Evolutionary conservation across 1,140 invertebrate genomes (phyloP), one percentile per base, ranked within the genome.

Genomic region (Drosophila mauritiana): DNA sequence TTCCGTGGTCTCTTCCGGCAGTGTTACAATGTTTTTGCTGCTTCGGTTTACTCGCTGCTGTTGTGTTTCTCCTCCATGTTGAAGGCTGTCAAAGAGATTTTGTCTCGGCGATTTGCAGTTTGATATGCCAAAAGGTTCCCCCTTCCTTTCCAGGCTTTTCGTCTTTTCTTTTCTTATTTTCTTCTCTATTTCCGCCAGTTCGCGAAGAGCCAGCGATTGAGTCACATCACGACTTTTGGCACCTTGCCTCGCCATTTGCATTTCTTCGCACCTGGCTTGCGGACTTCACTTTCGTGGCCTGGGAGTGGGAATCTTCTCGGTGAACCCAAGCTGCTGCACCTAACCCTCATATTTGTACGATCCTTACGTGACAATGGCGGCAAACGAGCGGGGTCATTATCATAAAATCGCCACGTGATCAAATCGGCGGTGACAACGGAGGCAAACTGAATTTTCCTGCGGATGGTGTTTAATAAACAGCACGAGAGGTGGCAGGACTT

Each of bases 21-120:
- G 77, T 62, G 83, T 58, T 72, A 88, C 83, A 79, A 83, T 83
- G 83, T 86, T 84, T 85, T 67, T 77, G 83, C 82, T 81, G 73
- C 83, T 82, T 88, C 78, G 86, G 83, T 77, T 80, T 64, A 73
- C 53, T 59, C 57, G 62, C 77, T 45, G 73, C 36, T 39, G 36
- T 51, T 43, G 37, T 62, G 48, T 58, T 63, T 78, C 76, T 65
- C 57, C 72, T 75, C 75, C 67, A 48, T 56, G 73, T 67, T 75
- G 72, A 65, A 75, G 73, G 73, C 72, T 75, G 73, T 76, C 73
- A 76, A 76, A 68, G 73, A 76, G 73, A 76, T 76, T 77, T 77
- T 77, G 73, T 77, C 73, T 67, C 42, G 39, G 62, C 73, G 72
- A 67, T 76, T 76, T 76, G 73, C 59, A 36, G 61, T 67, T 51